A percentile compares a stretch with the other conserved stretches of the same genome.
phyloP scores from a whole-genome alignment of 2,888 invertebrate species.

The Cephalotes varians region DNA sequence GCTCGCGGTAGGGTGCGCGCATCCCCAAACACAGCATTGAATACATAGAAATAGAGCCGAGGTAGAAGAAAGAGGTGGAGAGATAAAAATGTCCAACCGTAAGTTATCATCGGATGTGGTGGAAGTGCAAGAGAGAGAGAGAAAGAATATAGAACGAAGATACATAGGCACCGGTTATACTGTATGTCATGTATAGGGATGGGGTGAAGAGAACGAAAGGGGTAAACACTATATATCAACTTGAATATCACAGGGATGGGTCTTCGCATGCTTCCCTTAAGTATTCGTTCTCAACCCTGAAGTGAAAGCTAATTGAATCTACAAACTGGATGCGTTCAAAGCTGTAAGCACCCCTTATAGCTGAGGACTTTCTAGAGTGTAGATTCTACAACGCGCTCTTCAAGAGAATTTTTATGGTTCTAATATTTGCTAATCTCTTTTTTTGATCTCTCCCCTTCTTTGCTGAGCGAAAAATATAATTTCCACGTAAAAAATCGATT shows the following conservation, averaged over 20 bases:
- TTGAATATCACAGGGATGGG: slow-evolving; percentile 1
- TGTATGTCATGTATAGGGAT: neutral
- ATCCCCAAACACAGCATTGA: slow-evolving; percentile 14
- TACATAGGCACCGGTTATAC: slow-evolving; percentile 6
- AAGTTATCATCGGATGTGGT: neutral
- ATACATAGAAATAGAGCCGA: slow-evolving; percentile 20
- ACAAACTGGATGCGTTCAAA: neutral
- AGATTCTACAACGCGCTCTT: neutral
- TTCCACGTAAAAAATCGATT: neutral
- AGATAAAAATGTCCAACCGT: slow-evolving; percentile 5
- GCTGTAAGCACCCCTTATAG: neutral
- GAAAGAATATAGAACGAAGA: neutral
- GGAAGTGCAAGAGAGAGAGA: neutral
- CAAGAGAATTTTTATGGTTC: neutral
- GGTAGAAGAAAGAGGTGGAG: slow-evolving; percentile 16
- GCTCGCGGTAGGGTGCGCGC: neutral
- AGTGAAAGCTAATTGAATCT: slow-evolving; percentile 65
- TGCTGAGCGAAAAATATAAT: neutral
- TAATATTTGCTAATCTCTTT: neutral
- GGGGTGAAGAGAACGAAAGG: neutral
- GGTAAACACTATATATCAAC: neutral
- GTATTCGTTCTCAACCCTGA: slow-evolving; percentile 30
- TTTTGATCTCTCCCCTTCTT: neutral
- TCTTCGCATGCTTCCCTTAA: neutral
- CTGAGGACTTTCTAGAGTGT: neutral